A percentile compares a stretch with the other conserved stretches of the same genome.
phyloP scores from a whole-genome alignment of 2,797 vertebrate species.

The Siniperca obscura region DNA sequence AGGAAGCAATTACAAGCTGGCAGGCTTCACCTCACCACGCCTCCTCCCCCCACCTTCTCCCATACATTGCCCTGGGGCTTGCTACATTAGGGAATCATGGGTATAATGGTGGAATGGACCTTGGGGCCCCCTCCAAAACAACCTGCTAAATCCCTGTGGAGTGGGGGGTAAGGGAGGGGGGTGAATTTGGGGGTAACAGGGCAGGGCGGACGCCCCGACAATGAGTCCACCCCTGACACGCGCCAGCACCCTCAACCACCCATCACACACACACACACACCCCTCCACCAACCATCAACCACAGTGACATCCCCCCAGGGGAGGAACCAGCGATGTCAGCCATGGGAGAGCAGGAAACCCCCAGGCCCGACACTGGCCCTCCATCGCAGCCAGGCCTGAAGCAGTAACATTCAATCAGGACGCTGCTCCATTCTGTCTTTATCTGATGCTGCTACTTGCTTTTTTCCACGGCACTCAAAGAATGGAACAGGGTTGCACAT shows the following conservation, averaged over 20 bases:
- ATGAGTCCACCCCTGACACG: constrained; percentile 76
- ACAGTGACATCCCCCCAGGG: constrained; percentile 54
- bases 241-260: constrained; percentile 67
- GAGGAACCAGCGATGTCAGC: constrained; percentile 57
- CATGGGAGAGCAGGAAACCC: constrained; percentile 51
- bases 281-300: constrained; percentile 39
- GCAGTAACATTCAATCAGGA: constrained; percentile 54
- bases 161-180: constrained; percentile 16
- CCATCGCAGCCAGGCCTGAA: constrained; percentile 27
- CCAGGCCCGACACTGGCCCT: constrained; percentile 28
- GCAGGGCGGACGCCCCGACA: constrained; percentile 65
- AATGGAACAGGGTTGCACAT: background rate
- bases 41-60: constrained; percentile 52
- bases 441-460: constrained; percentile 12
- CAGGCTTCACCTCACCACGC: constrained; percentile 71
- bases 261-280: background rate
- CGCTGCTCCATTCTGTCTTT: constrained; percentile 18
- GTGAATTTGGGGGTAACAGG: constrained; percentile 64
- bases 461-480: constrained; percentile 9
- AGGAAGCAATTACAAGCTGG: constrained; percentile 81
- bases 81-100: constrained; percentile 78
- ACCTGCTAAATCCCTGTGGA: constrained; percentile 85
- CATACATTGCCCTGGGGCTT: constrained; percentile 62
- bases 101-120: constrained; percentile 84
- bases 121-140: constrained; percentile 75